Evolutionary conservation across 2,113 vertebrate species (phyloP), one percentile per base, ranked within the genome.

Genomic region (Rhegmatorhina hoffmannsi): DNA sequence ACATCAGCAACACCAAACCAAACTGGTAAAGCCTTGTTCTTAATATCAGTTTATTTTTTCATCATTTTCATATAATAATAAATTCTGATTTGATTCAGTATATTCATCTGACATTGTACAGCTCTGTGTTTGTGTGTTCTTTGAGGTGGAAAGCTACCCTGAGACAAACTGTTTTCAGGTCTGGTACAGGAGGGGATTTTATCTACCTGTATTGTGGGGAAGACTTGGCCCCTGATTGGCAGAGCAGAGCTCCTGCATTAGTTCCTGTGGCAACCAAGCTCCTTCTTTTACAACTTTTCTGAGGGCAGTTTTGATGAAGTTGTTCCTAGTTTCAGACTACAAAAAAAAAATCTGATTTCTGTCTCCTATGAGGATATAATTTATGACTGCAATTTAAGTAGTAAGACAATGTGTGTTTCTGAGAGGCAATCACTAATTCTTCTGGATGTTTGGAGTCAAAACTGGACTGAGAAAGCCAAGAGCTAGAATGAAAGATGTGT

Each of bases 11-110:
- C 97, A 76, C 96, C 96, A 84, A 98, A 97, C 31, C 98, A 99
- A 92, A 97, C 98, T 94, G 99, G 99, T 99, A 98, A 96, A 90
- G 84, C 47, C 28, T 83, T 53, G 24, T 93, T 73, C n/a, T 95
- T 92, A 63, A 26, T 93, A 17, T 64, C 2, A 7, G 47, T 56
- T 80, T 73, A 23, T 50, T 69, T 92, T 92, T 69, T 34, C 26
- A 29, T 34, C 3, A 6, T 88, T 87, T 91, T 91, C 9, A 58
- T 53, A 7, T 70, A 60, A 58, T 46, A 79, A 58, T 62, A 33
- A 75, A 26, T 49, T 77, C 16, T 63, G 25, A 19, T 76, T 94
- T 92, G 26, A 58, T 76, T 59, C n/a, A 59, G n/a, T 66, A 33
- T 59, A 3, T 59, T 17, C 7, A 21, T 70, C 64, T 92, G 55